Conservation (phyloP, 2,113 vertebrate species). For the Gambusia holbrooki region DNA sequence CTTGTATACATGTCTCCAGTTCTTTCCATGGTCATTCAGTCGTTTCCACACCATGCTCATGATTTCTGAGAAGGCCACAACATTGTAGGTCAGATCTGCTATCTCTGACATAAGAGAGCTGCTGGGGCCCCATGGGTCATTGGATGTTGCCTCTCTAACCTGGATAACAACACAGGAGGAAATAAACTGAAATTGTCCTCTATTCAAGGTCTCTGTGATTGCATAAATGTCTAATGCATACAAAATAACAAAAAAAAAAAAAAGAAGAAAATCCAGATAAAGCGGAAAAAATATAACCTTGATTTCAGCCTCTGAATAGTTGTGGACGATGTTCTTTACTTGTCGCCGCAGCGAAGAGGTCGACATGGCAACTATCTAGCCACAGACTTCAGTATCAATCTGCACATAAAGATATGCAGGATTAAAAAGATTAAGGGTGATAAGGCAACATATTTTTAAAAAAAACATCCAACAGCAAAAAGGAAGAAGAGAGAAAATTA, state of each 20-base stretch:
- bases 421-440: slow-evolving; percentile 37
- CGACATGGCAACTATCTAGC: slow-evolving; percentile 87
- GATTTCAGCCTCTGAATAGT: slow-evolving; percentile 94
- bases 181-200: slow-evolving; percentile 9
- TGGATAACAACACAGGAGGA: slow-evolving; percentile 38
- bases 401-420: slow-evolving; percentile 45
- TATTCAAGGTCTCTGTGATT: background rate
- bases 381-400: slow-evolving; percentile 71
- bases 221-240: background rate
- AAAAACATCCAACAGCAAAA: too few relatives aligned
- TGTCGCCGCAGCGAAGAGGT: slow-evolving; percentile 91
- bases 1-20: slow-evolving; percentile 94
- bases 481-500: too few relatives aligned
- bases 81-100: slow-evolving; percentile 91
- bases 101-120: slow-evolving; percentile 94
- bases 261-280: slow-evolving; percentile 12
- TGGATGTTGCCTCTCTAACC: slow-evolving; percentile 90
- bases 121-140: slow-evolving; percentile 92
- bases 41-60: slow-evolving; percentile 96
- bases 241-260: background rate
- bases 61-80: slow-evolving; percentile 92
- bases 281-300: slow-evolving; percentile 79
- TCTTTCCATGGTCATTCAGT: slow-evolving; percentile 92
- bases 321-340: slow-evolving; percentile 94
- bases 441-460: too few relatives aligned